Percentiles rank a stretch among this genome's conserved stretches.
Evolutionary conservation across 2,888 invertebrate genomes (phyloP).

Genomic region (Dolomedes plantarius): DNA sequence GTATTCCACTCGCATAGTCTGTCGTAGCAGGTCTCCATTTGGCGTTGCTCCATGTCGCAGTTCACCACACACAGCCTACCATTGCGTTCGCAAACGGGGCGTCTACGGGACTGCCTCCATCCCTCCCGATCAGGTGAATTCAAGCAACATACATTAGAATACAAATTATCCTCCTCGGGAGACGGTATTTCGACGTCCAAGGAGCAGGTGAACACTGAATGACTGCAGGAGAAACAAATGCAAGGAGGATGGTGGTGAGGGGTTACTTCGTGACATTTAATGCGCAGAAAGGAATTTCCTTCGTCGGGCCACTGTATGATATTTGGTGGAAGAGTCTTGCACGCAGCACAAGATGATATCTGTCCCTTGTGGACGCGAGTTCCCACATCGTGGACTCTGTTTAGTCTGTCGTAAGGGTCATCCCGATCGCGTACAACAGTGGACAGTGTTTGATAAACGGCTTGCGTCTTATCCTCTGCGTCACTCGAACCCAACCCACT

Average conservation of each 20-base stretch:
- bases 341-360: conserved; percentile 51
- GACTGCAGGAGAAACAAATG: conserved; percentile 60
- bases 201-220: conserved; percentile 55
- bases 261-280: conserved; percentile 43
- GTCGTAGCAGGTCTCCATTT: conserved; percentile 2
- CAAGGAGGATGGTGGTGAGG: conserved; percentile 61
- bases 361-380: conserved; percentile 49
- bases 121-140: conserved; percentile 46
- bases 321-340: conserved; percentile 52
- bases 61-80: conserved; percentile 58
- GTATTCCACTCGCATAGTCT: conserved; percentile 39
- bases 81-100: conserved; percentile 53
- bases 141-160: conserved; percentile 46
- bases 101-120: conserved; percentile 50
- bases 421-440: neutral
- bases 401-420: conserved; percentile 60
- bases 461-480: conserved; percentile 29
- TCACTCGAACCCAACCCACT: conserved; percentile 27
- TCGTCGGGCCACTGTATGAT: neutral
- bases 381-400: conserved; percentile 40
- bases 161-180: conserved; percentile 13
- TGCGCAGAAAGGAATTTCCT: conserved; percentile 22
- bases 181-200: neutral
- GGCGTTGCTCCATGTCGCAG: conserved; percentile 56
- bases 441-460: conserved; percentile 50